Conservation (phyloP, 2,888 invertebrate species). For the Pherbina coryleti region DNA sequence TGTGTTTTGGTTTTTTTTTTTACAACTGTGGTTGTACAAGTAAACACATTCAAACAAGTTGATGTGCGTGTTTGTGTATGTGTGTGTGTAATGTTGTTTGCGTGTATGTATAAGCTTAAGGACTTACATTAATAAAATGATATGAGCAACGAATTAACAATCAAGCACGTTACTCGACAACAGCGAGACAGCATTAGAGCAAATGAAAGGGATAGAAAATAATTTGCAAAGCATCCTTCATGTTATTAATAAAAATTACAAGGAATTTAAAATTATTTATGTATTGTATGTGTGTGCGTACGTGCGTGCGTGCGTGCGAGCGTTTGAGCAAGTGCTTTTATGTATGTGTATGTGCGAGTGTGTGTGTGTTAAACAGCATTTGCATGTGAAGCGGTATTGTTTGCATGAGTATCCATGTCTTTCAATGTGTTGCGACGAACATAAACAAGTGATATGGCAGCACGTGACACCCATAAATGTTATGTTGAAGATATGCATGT, state of each 20-base stretch:
- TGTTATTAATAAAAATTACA: constrained; percentile 50
- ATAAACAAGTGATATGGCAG: constrained; percentile 5
- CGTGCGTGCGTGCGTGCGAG: constrained; percentile 16
- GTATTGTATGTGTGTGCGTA: constrained; percentile 15
- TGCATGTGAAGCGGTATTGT: background rate
- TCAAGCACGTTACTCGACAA: background rate
- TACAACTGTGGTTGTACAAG: background rate
- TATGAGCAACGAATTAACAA: constrained; percentile 31
- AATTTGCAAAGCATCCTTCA: constrained; percentile 45
- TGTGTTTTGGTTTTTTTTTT: background rate
- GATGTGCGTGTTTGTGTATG: background rate
- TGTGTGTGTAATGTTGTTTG: background rate
- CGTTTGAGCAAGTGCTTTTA: background rate
- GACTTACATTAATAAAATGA: constrained; percentile 24
- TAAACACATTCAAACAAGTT: background rate
- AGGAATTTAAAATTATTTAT: constrained; percentile 53
- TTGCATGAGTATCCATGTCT: background rate
- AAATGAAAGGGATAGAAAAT: background rate
- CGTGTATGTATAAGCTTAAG: background rate
- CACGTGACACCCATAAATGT: constrained; percentile 20
- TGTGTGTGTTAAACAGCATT: background rate
- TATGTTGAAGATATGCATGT: background rate
- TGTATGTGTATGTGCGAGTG: background rate
- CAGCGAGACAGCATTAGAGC: background rate
- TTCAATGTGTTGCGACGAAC: background rate